phyloP scores from a whole-genome alignment of 2,888 invertebrate species.

The Macaria liturata region DNA sequence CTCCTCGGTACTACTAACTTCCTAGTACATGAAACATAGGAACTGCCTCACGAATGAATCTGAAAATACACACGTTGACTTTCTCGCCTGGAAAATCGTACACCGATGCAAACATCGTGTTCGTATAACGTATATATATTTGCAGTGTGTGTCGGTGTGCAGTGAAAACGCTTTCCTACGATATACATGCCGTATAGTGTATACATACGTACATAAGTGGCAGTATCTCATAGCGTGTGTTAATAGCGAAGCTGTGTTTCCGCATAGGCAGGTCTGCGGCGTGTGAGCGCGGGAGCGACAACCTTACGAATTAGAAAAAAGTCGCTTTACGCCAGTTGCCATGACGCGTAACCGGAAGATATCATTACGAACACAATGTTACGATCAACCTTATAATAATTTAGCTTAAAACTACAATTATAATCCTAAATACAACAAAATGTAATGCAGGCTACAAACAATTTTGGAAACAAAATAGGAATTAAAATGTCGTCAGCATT shows the following conservation, averaged over 20 bases:
- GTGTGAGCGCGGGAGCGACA: constrained; percentile 74
- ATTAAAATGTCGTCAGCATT: constrained; percentile 41
- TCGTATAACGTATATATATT: constrained; percentile 42
- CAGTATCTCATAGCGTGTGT: constrained; percentile 81
- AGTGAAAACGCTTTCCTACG: constrained; percentile 69
- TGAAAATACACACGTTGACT: constrained; percentile 61
- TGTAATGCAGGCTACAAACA: not conserved
- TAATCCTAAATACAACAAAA: too few relatives aligned
- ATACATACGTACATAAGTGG: constrained; percentile 65
- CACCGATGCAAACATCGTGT: constrained; percentile 61
- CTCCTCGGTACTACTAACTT: constrained; percentile 49
- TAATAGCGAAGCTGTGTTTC: constrained; percentile 80
- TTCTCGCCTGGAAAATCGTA: constrained; percentile 66
- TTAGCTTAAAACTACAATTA: not conserved
- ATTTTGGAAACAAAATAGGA: constrained; percentile 17
- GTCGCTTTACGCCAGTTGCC: constrained; percentile 60
- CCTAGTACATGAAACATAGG: constrained; percentile 72
- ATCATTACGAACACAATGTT: constrained; percentile 17
- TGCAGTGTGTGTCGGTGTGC: constrained; percentile 47
- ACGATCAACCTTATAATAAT: not conserved
- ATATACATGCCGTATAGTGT: constrained; percentile 43
- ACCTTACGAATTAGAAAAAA: constrained; percentile 81
- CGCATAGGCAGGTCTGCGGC: constrained; percentile 76
- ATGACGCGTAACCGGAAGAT: constrained; percentile 43
- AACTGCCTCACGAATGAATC: constrained; percentile 74